phyloP scores from a whole-genome alignment of 2,797 vertebrate genomes.

The Labroides dimidiatus region DNA sequence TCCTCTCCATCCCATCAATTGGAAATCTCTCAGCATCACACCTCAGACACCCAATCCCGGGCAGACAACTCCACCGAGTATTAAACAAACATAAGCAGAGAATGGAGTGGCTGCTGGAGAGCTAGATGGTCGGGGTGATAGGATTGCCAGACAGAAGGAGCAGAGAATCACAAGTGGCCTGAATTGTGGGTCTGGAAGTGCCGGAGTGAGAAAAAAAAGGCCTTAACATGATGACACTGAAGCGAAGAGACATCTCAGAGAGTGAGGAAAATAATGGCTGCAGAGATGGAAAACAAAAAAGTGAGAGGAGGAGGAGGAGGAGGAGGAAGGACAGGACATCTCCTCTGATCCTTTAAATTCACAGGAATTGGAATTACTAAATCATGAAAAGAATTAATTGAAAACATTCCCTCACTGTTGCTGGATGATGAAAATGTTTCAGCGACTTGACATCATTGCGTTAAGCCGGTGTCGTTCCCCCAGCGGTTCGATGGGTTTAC shows the following conservation, averaged over 20 bases:
- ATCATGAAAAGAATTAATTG: slow-evolving; percentile 71
- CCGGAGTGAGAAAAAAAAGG: not conserved
- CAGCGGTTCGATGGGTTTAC: slow-evolving; percentile 55
- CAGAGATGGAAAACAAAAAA: slow-evolving; percentile 51
- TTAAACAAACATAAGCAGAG: slow-evolving; percentile 87
- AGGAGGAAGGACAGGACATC: slow-evolving; percentile 34
- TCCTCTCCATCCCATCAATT: slow-evolving; percentile 74
- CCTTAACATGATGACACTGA: slow-evolving; percentile 57
- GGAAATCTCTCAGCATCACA: slow-evolving; percentile 76
- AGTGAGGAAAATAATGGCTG: slow-evolving; percentile 46
- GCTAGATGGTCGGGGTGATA: slow-evolving; percentile 78
- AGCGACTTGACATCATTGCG: slow-evolving; percentile 69
- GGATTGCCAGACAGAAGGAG: slow-evolving; percentile 70
- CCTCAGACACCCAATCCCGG: slow-evolving; percentile 74
- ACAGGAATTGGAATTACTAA: slow-evolving; percentile 61
- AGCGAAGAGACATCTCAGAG: slow-evolving; percentile 36
- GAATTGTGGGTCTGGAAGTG: slow-evolving; percentile 64
- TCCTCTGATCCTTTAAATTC: slow-evolving; percentile 37
- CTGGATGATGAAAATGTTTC: slow-evolving; percentile 78
- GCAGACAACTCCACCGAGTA: slow-evolving; percentile 81
- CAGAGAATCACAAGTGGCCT: slow-evolving; percentile 73
- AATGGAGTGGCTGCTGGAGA: slow-evolving; percentile 79
- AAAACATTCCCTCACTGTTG: slow-evolving; percentile 60
- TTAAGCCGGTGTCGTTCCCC: slow-evolving; percentile 62
- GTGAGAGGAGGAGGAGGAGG: not conserved